Conservation (phyloP, 1,140 invertebrate species). For the Chironomus striatipennis region DNA sequence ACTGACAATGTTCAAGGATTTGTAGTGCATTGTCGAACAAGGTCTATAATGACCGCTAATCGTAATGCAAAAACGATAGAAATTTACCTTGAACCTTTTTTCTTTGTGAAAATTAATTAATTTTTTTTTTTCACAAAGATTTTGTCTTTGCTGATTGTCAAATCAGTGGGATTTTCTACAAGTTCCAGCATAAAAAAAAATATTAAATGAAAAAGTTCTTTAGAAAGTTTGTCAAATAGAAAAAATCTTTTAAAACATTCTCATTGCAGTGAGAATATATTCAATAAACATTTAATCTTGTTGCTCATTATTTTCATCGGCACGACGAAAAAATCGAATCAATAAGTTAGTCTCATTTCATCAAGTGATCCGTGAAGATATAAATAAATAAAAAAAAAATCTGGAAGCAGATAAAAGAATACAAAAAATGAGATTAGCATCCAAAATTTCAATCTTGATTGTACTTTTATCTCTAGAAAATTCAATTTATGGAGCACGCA, state of each 20-base stretch:
- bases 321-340: not conserved
- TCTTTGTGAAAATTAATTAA: no score
- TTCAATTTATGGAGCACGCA: conserved; percentile 1
- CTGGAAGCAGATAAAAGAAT: not conserved
- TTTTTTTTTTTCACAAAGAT: no score
- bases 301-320: not conserved
- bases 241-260: not conserved
- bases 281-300: conserved; percentile 4
- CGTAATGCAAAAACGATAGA: no score
- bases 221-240: not conserved
- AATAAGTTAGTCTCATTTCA: not conserved
- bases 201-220: not conserved
- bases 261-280: not conserved
- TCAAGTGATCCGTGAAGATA: not conserved
- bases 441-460: conserved; percentile 2
- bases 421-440: not conserved
- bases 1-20: no score
- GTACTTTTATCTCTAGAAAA: not conserved
- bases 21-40: no score
- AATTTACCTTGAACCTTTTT: no score
- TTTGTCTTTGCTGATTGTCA: no score
- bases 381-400: not conserved
- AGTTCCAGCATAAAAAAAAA: not conserved
- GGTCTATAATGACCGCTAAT: no score
- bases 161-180: no score